Base-by-base conservation (phyloP, 2,797 vertebrate genomes). In the Anguilla anguilla region DNA sequence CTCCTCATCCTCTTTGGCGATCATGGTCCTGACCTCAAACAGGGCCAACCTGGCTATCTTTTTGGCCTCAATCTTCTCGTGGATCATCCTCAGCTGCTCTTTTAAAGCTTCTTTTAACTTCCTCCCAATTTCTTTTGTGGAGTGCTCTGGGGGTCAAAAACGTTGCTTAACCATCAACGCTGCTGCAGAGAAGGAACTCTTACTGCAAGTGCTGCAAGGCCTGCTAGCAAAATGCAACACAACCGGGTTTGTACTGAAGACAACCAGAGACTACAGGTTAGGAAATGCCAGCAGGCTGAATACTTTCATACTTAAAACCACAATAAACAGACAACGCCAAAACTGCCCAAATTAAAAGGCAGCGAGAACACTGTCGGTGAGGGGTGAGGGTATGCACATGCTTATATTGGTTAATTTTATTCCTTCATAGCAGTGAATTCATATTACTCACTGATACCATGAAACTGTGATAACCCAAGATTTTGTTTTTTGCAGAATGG, bases 31-130 rank as follows among this genome's bases (percentile, higher is more conserved):
- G 91, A 95, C 94, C 91, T 97, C 96, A 0, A 92, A 83, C 93
- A 94, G 85, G 0, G 91, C 95, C 64, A 95, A 93, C 94, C 93
- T 95, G 91, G 96, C 97, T 57, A 98, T 97, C 93, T 94, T 95
- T 92, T 96, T 97, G 74, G 95, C 95, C 90, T 96, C 95, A 88
- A 95, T 95, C 93, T 97, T 98, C 89, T 97, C 96, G 67, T 95
- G 96, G 92, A 96, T 95, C 88, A 94, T 95, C 95, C 96, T 97
- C 88, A 96, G 94, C 46, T 98, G 95, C 67, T 98, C 96, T 93
- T 93, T 97, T 87, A 97, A 90, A 39, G 93, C 94, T 7, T 97
- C 96, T 94, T 97, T 97, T 90, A 97, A 94, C 94, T 92, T 90
- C 90, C 89, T 86, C 2, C 92, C 94, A 86, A 93, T 2, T 19